These are phyloP conservation scores for Rhinella marina DNA, from an alignment of 2,797 vertebrate species.

Conservation along the genomic window DNA sequence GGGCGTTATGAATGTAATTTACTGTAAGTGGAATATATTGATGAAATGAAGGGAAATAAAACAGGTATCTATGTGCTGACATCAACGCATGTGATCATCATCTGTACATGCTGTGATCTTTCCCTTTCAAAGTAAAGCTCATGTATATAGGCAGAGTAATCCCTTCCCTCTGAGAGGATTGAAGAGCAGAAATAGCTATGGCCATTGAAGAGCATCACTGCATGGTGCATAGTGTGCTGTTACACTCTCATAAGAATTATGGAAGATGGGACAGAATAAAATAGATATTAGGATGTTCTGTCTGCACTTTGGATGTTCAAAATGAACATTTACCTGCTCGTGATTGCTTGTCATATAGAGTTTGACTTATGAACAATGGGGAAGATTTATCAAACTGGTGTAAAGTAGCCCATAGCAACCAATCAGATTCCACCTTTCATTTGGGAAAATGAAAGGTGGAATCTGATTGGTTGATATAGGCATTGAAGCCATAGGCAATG, in stretches of 20 bases:
- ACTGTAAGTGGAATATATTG: neutral
- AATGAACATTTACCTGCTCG: neutral
- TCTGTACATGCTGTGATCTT: slow-evolving; percentile 6
- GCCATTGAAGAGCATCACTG: slow-evolving; percentile 1
- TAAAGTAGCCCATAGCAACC: too few species aligned
- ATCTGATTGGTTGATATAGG: too few species aligned
- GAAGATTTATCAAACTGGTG: too few species aligned
- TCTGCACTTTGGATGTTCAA: neutral
- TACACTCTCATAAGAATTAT: neutral
- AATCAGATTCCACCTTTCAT: too few species aligned
- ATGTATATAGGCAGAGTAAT: slow-evolving; percentile 8
- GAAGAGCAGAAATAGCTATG: slow-evolving; percentile 14
- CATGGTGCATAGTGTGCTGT: neutral
- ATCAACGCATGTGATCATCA: neutral
- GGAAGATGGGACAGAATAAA: neutral
- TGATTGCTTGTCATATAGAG: neutral
- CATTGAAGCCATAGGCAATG: too few species aligned
- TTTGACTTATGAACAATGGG: neutral
- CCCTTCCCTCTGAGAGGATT: too few species aligned
- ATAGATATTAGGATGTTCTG: neutral
- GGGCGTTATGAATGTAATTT: neutral
- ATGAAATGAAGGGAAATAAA: neutral
- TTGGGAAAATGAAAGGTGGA: too few species aligned
- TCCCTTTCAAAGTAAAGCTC: neutral
- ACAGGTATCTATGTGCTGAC: neutral